A percentile compares a stretch with the other conserved stretches of the same genome.
These are phyloP conservation scores for Brachionus angularis DNA, from an alignment of 1,140 invertebrate genomes.

Conservation along the genomic window DNA sequence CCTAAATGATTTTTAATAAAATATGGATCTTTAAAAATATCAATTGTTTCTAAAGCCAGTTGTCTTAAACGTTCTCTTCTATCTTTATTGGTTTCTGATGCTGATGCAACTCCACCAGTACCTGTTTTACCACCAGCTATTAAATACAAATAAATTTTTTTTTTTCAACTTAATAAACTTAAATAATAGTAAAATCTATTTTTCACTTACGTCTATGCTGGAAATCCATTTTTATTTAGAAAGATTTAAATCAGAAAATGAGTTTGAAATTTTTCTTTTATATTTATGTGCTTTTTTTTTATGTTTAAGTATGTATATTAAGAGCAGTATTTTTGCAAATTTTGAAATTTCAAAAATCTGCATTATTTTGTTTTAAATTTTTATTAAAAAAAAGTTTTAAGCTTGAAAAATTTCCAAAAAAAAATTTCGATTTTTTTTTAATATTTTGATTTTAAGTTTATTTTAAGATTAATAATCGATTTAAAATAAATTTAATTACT, in stretches of 20 bases:
- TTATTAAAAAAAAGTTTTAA: no score
- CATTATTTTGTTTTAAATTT: no score
- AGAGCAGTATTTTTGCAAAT: no score
- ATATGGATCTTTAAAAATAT: constrained; percentile 70
- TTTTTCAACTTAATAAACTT: background rate
- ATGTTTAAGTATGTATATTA: no score
- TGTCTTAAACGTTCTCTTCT: constrained; percentile 88
- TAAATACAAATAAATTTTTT: constrained; percentile 60
- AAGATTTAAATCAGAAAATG: background rate
- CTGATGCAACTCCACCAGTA: constrained; percentile 93
- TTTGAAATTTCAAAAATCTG: no score
- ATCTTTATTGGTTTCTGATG: constrained; percentile 95
- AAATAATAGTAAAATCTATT: background rate
- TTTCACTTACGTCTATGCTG: background rate
- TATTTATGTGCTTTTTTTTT: background rate
- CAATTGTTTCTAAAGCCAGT: constrained; percentile 94
- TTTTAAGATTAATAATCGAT: no score
- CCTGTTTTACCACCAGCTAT: constrained; percentile 96
- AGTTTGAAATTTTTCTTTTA: background rate
- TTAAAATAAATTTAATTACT: no score
- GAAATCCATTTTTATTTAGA: constrained; percentile 1
- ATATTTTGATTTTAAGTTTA: no score
- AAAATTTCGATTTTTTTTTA: no score
- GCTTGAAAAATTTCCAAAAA: no score
- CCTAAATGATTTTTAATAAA: constrained; percentile 61